These are phyloP conservation scores for Epinotia demarniana DNA, from an alignment of 2,888 invertebrate species.

Conservation along the genomic window DNA sequence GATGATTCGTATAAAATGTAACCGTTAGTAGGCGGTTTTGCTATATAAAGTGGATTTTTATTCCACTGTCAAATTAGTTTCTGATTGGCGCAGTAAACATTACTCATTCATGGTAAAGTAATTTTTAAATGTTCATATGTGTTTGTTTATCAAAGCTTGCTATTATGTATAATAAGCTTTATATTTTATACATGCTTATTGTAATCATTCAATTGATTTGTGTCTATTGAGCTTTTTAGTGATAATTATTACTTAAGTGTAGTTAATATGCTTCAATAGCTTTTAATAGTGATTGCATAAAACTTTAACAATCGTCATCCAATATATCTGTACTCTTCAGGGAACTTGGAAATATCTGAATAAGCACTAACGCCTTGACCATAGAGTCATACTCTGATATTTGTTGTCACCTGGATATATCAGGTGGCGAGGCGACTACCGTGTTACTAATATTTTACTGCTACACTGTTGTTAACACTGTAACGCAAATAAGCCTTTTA, in stretches of 20 bases:
- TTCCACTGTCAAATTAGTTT: not conserved
- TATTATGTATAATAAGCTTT: constrained; percentile 15
- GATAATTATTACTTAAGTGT: constrained; percentile 12
- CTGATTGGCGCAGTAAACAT: not conserved
- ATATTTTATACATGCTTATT: constrained; percentile 15
- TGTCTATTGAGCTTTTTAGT: constrained; percentile 32
- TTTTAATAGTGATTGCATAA: no score
- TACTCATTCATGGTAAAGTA: not conserved
- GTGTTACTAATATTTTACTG: not conserved
- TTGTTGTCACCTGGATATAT: not conserved
- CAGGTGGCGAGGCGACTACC: not conserved
- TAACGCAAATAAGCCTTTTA: not conserved
- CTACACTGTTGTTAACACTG: not conserved
- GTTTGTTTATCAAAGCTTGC: constrained; percentile 28
- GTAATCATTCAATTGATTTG: constrained; percentile 1
- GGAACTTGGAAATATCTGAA: not conserved
- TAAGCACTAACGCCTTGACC: not conserved
- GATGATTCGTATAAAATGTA: not conserved
- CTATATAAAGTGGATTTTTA: not conserved
- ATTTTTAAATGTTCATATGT: constrained; percentile 16
- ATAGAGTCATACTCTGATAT: not conserved
- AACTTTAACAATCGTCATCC: not conserved
- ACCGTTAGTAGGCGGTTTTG: not conserved
- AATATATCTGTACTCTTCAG: not conserved
- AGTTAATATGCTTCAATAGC: not conserved